A percentile compares a stretch with the other conserved stretches of the same genome.
Conservation (phyloP, 2,797 vertebrate genomes). For the Enteromius treurensis region DNA sequence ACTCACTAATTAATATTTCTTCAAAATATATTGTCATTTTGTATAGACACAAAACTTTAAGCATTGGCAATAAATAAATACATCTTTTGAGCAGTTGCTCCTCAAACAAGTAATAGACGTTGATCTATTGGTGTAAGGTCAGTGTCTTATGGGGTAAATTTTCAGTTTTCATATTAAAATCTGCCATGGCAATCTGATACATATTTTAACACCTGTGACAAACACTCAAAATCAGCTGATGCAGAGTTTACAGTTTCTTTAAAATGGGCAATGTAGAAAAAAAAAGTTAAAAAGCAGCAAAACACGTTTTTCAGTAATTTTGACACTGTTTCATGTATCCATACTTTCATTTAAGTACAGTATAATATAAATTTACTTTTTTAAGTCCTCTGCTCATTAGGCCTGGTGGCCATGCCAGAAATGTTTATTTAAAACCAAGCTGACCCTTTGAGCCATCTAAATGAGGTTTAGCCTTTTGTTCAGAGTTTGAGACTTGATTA, state of each 20-base stretch:
- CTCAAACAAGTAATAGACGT: neutral
- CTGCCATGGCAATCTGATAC: neutral
- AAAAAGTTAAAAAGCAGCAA: neutral
- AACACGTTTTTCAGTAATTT: neutral
- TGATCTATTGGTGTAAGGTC: neutral
- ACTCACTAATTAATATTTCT: neutral
- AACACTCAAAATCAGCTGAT: neutral
- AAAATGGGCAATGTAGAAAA: neutral
- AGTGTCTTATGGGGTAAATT: neutral
- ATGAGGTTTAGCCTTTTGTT: conserved; percentile 48
- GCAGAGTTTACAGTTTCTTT: neutral
- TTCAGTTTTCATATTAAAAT: neutral
- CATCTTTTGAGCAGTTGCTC: neutral
- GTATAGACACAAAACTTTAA: neutral
- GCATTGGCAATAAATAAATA: no score
- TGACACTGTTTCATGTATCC: neutral
- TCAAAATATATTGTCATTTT: neutral
- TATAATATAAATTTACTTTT: neutral
- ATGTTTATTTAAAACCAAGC: conserved; percentile 19
- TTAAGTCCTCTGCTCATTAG: conserved; percentile 24
- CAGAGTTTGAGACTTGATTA: conserved; percentile 41
- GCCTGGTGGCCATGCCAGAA: conserved; percentile 11
- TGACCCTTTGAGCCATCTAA: conserved; percentile 17
- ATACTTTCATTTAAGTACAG: neutral
- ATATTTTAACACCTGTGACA: neutral